These are phyloP conservation scores for Ophthalmolycus amberensis DNA, from an alignment of 2,113 vertebrate genomes.

Conservation along the genomic window DNA sequence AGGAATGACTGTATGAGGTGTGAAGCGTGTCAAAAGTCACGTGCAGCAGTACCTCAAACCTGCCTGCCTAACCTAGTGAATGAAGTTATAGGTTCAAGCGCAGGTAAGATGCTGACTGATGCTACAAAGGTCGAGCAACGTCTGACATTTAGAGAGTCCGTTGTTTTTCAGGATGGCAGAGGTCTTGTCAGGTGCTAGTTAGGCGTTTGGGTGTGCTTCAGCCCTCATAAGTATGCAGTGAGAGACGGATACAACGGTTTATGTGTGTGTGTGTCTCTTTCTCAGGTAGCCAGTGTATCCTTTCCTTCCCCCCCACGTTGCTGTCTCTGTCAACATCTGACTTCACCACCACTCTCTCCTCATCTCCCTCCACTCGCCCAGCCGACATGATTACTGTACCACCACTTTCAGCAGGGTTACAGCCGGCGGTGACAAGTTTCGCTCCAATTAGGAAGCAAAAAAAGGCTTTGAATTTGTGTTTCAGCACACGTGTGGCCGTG, in stretches of 20 bases:
- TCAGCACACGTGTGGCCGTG: slow-evolving; percentile 15
- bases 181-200: neutral
- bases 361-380: neutral
- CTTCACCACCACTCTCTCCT: slow-evolving; percentile 16
- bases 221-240: slow-evolving; percentile 2
- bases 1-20: neutral
- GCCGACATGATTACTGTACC: slow-evolving; percentile 40
- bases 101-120: neutral
- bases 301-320: neutral
- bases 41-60: neutral
- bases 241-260: slow-evolving; percentile 15
- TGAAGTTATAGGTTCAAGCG: neutral
- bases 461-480: neutral
- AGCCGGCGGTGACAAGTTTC: slow-evolving; percentile 37
- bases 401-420: slow-evolving; percentile 21
- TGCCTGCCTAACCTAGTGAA: neutral
- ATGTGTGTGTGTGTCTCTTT: neutral
- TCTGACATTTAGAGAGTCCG: neutral
- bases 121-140: neutral
- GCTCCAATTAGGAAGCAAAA: slow-evolving; percentile 58
- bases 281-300: slow-evolving; percentile 18
- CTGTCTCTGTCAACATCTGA: neutral
- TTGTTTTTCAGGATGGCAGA: neutral
- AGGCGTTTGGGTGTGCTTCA: neutral
- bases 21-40: neutral